A percentile compares a stretch with the other conserved stretches of the same genome.
These are phyloP conservation scores for Misgurnus mizolepis DNA, from an alignment of 2,113 vertebrate genomes.

Conservation along the genomic window DNA sequence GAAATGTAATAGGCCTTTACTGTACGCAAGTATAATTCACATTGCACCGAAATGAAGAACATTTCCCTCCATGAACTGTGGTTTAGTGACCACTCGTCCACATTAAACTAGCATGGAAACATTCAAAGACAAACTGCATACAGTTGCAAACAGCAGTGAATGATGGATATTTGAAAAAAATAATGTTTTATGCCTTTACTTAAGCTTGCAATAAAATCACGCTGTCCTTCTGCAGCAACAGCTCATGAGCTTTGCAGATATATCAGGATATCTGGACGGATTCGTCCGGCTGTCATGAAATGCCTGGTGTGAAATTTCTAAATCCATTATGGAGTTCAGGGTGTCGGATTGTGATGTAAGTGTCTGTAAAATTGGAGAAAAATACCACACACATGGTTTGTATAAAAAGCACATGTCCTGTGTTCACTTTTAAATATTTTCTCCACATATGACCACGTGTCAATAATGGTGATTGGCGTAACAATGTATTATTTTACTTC, in stretches of 20 bases:
- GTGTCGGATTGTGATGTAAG: not conserved
- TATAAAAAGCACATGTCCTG: slow-evolving; percentile 42
- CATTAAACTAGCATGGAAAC: not conserved
- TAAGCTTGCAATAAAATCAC: not conserved
- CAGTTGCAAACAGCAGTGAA: not conserved
- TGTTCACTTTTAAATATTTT: slow-evolving; percentile 4
- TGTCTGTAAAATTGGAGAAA: not conserved
- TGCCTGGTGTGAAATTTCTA: not conserved
- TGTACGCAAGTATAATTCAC: not conserved
- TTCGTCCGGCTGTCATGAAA: slow-evolving; percentile 16
- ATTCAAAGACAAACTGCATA: slow-evolving; percentile 8
- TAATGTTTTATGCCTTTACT: not conserved
- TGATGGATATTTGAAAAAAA: not conserved
- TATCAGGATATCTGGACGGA: too few species aligned
- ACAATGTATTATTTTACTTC: slow-evolving; percentile 23
- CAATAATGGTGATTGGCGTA: not conserved
- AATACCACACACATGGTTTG: slow-evolving; percentile 44
- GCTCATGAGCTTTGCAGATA: not conserved
- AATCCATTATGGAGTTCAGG: not conserved
- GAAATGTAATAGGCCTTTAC: not conserved
- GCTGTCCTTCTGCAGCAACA: not conserved
- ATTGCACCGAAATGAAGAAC: not conserved
- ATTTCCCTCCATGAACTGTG: slow-evolving; percentile 12
- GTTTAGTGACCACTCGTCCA: slow-evolving; percentile 3
- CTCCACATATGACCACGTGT: slow-evolving; percentile 2